phyloP scores from a whole-genome alignment of 2,113 vertebrate genomes.

The Opisthocomus hoazin region DNA sequence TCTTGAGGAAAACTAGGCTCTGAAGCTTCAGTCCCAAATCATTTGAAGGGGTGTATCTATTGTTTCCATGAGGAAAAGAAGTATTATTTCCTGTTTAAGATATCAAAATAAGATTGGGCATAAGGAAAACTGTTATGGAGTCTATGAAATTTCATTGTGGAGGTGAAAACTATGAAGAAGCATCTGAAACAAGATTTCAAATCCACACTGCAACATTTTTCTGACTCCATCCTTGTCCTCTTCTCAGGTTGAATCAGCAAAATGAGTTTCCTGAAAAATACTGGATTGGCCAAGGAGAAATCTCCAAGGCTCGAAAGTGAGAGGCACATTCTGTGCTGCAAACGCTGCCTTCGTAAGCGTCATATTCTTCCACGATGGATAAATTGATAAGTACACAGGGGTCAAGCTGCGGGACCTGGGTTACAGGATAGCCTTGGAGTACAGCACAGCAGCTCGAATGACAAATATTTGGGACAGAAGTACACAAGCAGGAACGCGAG shows the following conservation, averaged over 20 bases:
- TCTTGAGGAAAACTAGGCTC: background rate
- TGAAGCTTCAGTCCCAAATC: background rate
- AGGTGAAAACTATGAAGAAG: background rate
- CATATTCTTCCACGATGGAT: background rate
- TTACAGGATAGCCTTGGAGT: background rate
- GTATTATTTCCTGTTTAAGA: background rate
- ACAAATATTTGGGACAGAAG: accelerated
- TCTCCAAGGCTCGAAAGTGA: background rate
- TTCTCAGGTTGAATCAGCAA: background rate
- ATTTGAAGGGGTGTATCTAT: background rate
- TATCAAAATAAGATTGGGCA: background rate
- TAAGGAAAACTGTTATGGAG: background rate
- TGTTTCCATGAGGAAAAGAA: background rate
- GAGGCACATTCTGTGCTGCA: background rate
- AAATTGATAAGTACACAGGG: background rate
- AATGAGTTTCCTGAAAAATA: background rate
- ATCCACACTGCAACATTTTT: background rate
- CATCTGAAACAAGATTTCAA: background rate
- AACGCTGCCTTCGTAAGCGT: background rate
- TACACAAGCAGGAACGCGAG: accelerated
- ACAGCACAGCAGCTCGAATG: background rate
- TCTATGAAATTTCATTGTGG: background rate
- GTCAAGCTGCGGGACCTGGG: background rate
- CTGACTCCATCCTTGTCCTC: background rate
- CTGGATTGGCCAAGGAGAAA: background rate